phyloP scores from a whole-genome alignment of 1,140 invertebrate species.

The Drosophila prosaltans region DNA sequence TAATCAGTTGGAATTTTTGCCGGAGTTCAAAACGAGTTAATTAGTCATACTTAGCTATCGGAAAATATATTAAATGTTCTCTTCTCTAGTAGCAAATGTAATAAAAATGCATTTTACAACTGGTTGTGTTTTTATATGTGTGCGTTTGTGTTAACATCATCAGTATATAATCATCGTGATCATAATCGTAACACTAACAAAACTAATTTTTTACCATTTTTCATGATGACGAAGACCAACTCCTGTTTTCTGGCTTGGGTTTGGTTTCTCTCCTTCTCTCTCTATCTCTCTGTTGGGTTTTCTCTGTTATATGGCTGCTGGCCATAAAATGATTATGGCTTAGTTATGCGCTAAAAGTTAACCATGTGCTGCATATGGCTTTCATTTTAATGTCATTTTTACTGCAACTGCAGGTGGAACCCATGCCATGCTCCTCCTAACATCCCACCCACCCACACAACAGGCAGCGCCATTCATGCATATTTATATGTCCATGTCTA shows the following conservation, averaged over 20 bases:
- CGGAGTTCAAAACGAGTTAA: too few relatives aligned
- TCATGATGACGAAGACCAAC: neutral
- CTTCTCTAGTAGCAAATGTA: neutral
- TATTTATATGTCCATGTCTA: neutral
- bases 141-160: neutral
- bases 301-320: slow-evolving; percentile 12
- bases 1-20: too few relatives aligned
- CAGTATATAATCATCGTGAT: neutral
- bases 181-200: neutral
- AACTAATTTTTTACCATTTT: neutral
- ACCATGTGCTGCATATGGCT: slow-evolving; percentile 56
- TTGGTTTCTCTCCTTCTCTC: too few relatives aligned
- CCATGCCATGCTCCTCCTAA: too few relatives aligned
- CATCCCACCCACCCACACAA: too few relatives aligned
- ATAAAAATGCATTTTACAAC: slow-evolving; percentile 1
- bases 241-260: neutral
- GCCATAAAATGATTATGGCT: slow-evolving; percentile 69
- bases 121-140: neutral
- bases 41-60: too few relatives aligned
- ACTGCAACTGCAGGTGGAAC: slow-evolving; percentile 44
- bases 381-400: slow-evolving; percentile 61
- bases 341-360: slow-evolving; percentile 45
- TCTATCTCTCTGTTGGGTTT: too few relatives aligned
- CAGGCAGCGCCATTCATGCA: neutral
- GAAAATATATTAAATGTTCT: too few relatives aligned